Evolutionary conservation across 2,888 invertebrate genomes (phyloP).

Genomic region (Sisyra nigra): DNA sequence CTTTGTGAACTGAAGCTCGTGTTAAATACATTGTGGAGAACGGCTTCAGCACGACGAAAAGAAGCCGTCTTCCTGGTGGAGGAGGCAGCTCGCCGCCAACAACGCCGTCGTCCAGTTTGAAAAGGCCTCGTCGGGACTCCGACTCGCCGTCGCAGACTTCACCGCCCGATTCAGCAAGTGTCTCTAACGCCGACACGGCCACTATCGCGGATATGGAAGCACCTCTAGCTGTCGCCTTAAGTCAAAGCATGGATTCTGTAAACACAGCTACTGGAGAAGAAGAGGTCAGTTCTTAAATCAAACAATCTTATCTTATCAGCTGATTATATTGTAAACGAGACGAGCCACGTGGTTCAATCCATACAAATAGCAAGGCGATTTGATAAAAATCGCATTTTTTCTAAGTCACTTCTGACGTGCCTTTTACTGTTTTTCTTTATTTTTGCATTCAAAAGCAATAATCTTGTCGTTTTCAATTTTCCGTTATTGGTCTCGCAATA

Average conservation of each 20-base stretch:
- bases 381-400: no score
- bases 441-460: no score
- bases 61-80: constrained; percentile 29
- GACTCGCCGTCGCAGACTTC: constrained; percentile 9
- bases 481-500: no score
- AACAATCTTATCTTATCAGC: background rate
- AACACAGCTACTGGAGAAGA: constrained; percentile 92
- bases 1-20: no score
- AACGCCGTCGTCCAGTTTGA: constrained; percentile 23
- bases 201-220: constrained; percentile 41
- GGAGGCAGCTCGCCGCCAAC: constrained; percentile 17
- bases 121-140: constrained; percentile 23
- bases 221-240: constrained; percentile 59
- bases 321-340: no score
- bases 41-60: constrained; percentile 28
- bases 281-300: constrained; percentile 55
- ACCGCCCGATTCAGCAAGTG: constrained; percentile 20
- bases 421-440: no score
- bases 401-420: no score
- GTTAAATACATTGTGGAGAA: constrained; percentile 26
- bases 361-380: no score
- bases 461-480: no score
- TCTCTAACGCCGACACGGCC: constrained; percentile 18
- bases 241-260: constrained; percentile 96
- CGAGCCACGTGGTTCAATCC: no score